Evolutionary conservation across 2,888 invertebrate genomes (phyloP).

Genomic region (Microdon myrmicae): DNA sequence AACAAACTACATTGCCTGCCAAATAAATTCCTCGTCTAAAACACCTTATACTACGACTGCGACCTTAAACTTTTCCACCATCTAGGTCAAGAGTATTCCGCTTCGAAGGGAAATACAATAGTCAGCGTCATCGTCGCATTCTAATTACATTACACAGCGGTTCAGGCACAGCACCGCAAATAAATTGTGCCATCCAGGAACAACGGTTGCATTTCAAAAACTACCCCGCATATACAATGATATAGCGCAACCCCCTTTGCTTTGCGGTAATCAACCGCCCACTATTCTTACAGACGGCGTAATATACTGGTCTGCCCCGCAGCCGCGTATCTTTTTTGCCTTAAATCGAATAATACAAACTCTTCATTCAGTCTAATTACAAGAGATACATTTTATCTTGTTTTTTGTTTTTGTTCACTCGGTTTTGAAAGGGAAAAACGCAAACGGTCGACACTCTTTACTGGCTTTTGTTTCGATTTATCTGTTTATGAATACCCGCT

Average conservation of each 20-base stretch:
- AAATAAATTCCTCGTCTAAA: too few relatives aligned
- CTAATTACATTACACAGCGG: conserved; percentile 46
- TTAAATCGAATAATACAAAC: conserved; percentile 26
- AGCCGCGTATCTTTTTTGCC: too few relatives aligned
- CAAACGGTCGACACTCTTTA: conserved; percentile 30
- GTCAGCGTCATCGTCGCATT: conserved; percentile 15
- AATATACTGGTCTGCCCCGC: too few relatives aligned
- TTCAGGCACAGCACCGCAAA: conserved; percentile 11
- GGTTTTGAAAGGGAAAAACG: conserved; percentile 1
- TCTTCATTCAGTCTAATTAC: conserved; percentile 23
- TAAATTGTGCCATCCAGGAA: conserved; percentile 20
- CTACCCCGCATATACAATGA: neutral
- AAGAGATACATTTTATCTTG: too few relatives aligned
- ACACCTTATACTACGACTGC: too few relatives aligned
- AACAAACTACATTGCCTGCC: too few relatives aligned
- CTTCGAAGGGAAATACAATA: neutral
- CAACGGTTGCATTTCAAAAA: conserved; percentile 9
- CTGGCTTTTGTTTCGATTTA: conserved; percentile 39
- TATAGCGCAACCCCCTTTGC: too few relatives aligned
- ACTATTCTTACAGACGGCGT: too few relatives aligned
- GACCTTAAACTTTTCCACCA: conserved; percentile 41
- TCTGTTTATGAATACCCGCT: conserved; percentile 43
- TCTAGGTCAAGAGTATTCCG: conserved; percentile 33
- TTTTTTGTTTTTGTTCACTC: too few relatives aligned
- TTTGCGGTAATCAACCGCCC: conserved; percentile 6